Evolutionary conservation across 2,113 vertebrate genomes (phyloP).

Genomic region (Morone saxatilis): DNA sequence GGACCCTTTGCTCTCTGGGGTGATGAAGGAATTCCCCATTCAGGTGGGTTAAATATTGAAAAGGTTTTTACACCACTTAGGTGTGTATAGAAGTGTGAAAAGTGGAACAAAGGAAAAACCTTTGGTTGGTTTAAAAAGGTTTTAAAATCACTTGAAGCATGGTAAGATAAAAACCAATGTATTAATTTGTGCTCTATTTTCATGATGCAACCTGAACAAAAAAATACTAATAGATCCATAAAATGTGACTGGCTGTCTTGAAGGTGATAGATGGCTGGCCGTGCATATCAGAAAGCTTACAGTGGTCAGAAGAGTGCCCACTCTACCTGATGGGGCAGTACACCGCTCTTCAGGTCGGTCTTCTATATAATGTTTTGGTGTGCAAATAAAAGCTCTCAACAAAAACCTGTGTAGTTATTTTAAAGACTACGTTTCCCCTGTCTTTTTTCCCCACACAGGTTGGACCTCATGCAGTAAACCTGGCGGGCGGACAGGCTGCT

Average conservation of each 20-base stretch:
- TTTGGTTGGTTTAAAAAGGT: neutral
- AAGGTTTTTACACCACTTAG: neutral
- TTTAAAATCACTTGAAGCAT: neutral
- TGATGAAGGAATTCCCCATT: constrained; percentile 81
- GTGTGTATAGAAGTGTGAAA: neutral
- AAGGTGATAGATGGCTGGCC: constrained; percentile 86
- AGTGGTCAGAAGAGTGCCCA: constrained; percentile 81
- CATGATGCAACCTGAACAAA: neutral
- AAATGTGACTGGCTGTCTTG: neutral
- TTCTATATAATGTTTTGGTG: neutral
- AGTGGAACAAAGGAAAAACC: too few species aligned
- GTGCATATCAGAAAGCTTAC: constrained; percentile 79
- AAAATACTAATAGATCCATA: neutral
- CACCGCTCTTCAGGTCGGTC: constrained; percentile 80
- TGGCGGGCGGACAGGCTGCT: constrained; percentile 87
- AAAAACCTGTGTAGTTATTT: neutral
- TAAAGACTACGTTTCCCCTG: neutral
- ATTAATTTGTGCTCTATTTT: neutral
- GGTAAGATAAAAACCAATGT: neutral
- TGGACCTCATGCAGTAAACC: constrained; percentile 86
- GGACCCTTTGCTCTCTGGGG: constrained; percentile 81
- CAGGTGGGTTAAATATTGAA: constrained; percentile 67
- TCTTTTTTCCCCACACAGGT: constrained; percentile 64
- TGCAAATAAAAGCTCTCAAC: neutral
- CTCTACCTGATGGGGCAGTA: constrained; percentile 88